Conservation (phyloP, 2,888 invertebrate species). For the Dioctria linearis region DNA sequence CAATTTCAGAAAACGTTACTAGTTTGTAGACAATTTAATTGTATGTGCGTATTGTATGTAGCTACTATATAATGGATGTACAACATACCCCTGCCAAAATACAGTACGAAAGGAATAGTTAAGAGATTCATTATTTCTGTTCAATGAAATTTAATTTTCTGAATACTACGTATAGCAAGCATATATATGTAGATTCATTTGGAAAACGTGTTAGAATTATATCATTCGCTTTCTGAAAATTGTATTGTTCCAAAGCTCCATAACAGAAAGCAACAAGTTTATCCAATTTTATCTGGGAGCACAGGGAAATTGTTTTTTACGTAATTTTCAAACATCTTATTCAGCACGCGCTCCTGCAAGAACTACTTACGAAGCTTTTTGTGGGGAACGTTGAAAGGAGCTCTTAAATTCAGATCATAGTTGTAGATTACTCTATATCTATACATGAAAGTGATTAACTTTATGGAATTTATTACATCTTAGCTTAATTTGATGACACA, state of each 20-base stretch:
- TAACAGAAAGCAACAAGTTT: constrained; percentile 17
- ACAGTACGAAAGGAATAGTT: no score
- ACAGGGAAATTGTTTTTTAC: constrained; percentile 4
- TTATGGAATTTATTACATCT: neutral
- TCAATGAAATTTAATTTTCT: neutral
- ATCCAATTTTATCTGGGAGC: constrained; percentile 34
- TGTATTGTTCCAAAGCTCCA: neutral
- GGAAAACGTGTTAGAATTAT: no score
- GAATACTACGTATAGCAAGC: neutral
- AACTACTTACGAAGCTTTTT: neutral
- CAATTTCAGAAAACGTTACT: neutral
- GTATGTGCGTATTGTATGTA: no score
- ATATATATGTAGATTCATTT: neutral
- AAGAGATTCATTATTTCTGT: no score
- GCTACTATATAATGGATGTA: no score
- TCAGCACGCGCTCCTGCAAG: neutral
- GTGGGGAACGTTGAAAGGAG: neutral
- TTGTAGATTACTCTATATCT: neutral
- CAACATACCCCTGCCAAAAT: no score
- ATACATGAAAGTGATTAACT: neutral
- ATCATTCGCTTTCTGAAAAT: neutral
- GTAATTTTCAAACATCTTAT: neutral
- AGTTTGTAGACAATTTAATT: no score
- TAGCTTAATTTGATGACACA: neutral
- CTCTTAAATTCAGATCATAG: neutral